phyloP scores from a whole-genome alignment of 2,113 vertebrate genomes.

The Eurypyga helias region DNA sequence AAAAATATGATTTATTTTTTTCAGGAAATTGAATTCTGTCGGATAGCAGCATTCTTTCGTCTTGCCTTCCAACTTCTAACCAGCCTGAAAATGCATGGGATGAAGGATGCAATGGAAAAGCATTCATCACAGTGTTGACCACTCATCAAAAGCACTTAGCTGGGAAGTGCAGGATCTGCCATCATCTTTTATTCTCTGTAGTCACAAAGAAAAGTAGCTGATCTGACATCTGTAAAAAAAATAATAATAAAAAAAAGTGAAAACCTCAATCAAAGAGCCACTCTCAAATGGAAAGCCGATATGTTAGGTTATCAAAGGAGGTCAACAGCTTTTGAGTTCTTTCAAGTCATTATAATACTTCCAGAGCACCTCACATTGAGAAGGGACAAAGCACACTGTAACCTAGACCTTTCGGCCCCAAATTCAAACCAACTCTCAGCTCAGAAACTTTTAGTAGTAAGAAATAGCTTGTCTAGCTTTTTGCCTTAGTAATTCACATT shows the following conservation, averaged over 20 bases:
- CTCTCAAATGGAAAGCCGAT: background rate
- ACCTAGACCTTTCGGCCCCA: background rate
- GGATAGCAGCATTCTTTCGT: background rate
- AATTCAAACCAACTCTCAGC: background rate
- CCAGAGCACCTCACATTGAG: background rate
- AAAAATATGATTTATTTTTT: background rate
- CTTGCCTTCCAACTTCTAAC: constrained; percentile 38
- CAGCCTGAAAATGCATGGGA: constrained; percentile 34
- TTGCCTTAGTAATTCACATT: background rate
- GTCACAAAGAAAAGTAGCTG: constrained; percentile 16
- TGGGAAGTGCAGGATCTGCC: constrained; percentile 14
- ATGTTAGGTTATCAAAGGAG: background rate
- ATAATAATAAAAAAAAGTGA: background rate
- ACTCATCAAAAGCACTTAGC: constrained; percentile 42
- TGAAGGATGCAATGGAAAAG: constrained; percentile 25
- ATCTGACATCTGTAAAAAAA: background rate
- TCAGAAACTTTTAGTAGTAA: background rate
- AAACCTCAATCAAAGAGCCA: background rate
- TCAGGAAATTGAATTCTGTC: constrained; percentile 40
- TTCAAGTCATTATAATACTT: background rate
- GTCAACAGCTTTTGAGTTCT: background rate
- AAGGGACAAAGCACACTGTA: background rate
- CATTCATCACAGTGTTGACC: constrained; percentile 26
- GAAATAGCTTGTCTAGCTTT: background rate
- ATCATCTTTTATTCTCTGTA: background rate